A percentile compares a stretch with the other conserved stretches of the same genome.
Evolutionary conservation across 2,888 invertebrate genomes (phyloP).

Genomic region (Selenia dentaria): DNA sequence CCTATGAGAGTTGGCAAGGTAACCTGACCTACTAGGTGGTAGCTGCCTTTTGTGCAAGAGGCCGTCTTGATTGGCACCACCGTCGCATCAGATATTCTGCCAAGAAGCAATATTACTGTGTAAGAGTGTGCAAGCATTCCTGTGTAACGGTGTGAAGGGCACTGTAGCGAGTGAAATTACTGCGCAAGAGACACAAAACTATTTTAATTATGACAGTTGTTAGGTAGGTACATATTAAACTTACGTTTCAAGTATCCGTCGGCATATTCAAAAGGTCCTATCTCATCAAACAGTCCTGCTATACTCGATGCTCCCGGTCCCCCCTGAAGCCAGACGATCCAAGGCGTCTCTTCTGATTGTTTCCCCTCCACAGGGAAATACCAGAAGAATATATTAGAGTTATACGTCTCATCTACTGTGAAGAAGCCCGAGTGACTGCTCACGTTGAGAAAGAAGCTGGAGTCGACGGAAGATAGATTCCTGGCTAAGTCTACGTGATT

Average conservation of each 20-base stretch:
- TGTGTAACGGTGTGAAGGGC: no score
- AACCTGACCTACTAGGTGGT: no score
- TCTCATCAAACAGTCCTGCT: slow-evolving; percentile 65
- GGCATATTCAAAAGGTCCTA: slow-evolving; percentile 62
- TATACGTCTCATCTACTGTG: slow-evolving; percentile 88
- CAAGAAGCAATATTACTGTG: no score
- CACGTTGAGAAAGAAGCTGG: slow-evolving; percentile 58
- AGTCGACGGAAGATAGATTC: slow-evolving; percentile 51
- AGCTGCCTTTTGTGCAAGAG: no score
- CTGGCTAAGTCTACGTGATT: slow-evolving; percentile 53
- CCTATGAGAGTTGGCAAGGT: no score
- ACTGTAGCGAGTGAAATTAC: no score
- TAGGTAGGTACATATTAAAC: no score
- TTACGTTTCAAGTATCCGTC: slow-evolving; percentile 51
- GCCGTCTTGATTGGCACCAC: no score
- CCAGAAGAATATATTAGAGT: slow-evolving; percentile 94
- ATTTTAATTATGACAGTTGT: no score
- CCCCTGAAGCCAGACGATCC: slow-evolving; percentile 94
- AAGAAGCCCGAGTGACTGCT: slow-evolving; percentile 79
- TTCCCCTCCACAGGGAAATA: slow-evolving; percentile 87
- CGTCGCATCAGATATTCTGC: no score
- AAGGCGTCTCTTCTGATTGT: slow-evolving; percentile 77
- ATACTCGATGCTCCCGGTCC: slow-evolving; percentile 91
- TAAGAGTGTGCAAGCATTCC: no score
- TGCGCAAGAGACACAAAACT: no score